Evolutionary conservation across 1,140 invertebrate genomes (phyloP).

Genomic region (Augochlora pura): DNA sequence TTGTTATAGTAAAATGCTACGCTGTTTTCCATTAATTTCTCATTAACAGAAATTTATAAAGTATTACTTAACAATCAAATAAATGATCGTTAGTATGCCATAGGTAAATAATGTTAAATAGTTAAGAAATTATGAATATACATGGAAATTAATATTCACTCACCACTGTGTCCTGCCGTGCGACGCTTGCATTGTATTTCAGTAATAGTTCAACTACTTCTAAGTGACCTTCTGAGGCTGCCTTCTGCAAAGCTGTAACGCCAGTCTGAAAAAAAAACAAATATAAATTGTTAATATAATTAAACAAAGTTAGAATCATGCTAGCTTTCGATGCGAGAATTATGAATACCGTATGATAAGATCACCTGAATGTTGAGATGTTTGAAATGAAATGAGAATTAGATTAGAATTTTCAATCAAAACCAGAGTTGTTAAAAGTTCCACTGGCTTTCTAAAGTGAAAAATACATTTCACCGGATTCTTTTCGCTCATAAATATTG

Average conservation of each 20-base stretch:
- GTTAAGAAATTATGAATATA: background rate
- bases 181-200: constrained; percentile 85
- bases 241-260: constrained; percentile 88
- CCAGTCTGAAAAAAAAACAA: constrained; percentile 84
- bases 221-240: constrained; percentile 91
- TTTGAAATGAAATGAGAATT: too few species aligned
- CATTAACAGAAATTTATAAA: too few species aligned
- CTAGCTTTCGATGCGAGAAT: too few species aligned
- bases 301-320: too few species aligned
- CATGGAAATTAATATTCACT: constrained; percentile 69
- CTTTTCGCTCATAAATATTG: background rate
- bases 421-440: too few species aligned
- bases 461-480: constrained; percentile 18
- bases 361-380: too few species aligned
- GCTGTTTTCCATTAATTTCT: too few species aligned
- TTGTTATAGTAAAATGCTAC: too few species aligned
- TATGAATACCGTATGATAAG: too few species aligned
- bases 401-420: too few species aligned
- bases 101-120: background rate
- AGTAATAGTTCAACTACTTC: constrained; percentile 87
- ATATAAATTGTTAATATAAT: background rate
- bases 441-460: background rate
- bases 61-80: too few species aligned
- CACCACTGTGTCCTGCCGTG: constrained; percentile 88
- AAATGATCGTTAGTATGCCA: background rate